Base-by-base conservation (phyloP, 2,113 vertebrate genomes). In the Antennarius striatus region DNA sequence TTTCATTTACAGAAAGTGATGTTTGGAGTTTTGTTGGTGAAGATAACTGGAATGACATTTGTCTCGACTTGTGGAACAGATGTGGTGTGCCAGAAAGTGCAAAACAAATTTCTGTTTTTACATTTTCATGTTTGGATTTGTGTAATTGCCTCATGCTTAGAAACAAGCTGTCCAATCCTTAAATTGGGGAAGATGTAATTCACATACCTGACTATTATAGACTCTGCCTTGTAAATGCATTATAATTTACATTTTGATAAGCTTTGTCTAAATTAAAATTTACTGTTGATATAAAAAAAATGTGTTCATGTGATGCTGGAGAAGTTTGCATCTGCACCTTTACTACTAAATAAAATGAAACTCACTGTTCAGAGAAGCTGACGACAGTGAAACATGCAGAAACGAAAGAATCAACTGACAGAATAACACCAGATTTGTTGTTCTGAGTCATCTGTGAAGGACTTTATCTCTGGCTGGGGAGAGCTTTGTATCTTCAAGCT, bases 11-110 rank as follows among this genome's bases (percentile, higher is more conserved):
- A 36, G 5, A 7, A 36, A 36, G 32, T 36, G 32, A 36, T 36
- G 32, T 36, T 36, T 36, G 32, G 32, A 36, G 7, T 36, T 36
- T 7, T 46, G 16, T 61, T 47, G 29, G 28, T 54, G 28, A 30
- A 28, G 28, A 3, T 12, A 54, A 50, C 10, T 36, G 32, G 32
- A 2, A 36, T 36, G 32, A 36, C 7, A 36, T 36, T 36, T 36
- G 32, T 36, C 32, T 36, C 7, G 32, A 4, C 29, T 22, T 15
- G 40, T 69, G 55, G 43, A 68, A 16, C 29, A 50, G 13, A 36
- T 52, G 14, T 5, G 13, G 8, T 43, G 40, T 67, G 57, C 56
- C 46, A 71, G 64, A 56, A 73, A 63, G 43, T 22, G 22, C 22
- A 67, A 14, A 71, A 30, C 40, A 8, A 8, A 8, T 42, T 42